Evolutionary conservation across 2,888 invertebrate species (phyloP).

Genomic region (Sphaerophoria rueppellii): DNA sequence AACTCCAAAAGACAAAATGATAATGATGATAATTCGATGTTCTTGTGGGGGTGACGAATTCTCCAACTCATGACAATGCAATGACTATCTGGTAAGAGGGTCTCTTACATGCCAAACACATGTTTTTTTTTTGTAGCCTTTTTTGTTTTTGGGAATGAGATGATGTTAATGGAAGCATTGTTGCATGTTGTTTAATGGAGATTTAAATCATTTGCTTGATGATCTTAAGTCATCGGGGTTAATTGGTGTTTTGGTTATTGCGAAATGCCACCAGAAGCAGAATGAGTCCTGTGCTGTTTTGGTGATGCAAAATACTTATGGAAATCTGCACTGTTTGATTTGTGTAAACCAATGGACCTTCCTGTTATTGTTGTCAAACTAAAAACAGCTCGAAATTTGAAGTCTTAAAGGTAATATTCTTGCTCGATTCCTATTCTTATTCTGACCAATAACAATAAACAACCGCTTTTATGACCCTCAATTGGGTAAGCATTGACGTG

Average conservation of each 20-base stretch:
- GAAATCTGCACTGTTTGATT: not conserved
- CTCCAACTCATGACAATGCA: not conserved
- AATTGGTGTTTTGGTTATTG: slow-evolving; percentile 70
- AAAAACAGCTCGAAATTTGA: too few relatives aligned
- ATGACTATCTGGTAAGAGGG: slow-evolving; percentile 1
- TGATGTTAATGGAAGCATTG: slow-evolving; percentile 68
- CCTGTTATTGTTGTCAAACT: too few relatives aligned
- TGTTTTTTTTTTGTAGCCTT: not conserved
- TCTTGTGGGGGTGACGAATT: slow-evolving; percentile 64
- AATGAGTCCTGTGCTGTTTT: slow-evolving; percentile 13
- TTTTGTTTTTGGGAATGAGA: not conserved
- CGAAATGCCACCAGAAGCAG: slow-evolving; percentile 40
- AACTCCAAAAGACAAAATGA: not conserved
- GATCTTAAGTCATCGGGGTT: slow-evolving; percentile 61
- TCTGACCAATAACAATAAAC: too few relatives aligned
- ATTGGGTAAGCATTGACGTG: too few relatives aligned
- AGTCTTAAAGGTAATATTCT: too few relatives aligned
- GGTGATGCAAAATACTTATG: slow-evolving; percentile 47
- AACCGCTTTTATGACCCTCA: too few relatives aligned
- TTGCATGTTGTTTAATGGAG: slow-evolving; percentile 73
- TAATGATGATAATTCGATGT: not conserved
- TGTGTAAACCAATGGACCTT: too few relatives aligned
- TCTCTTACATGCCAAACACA: slow-evolving; percentile 63
- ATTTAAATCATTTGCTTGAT: slow-evolving; percentile 74
- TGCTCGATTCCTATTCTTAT: too few relatives aligned